Evolutionary conservation across 2,888 invertebrate genomes (phyloP), one percentile per base, ranked within the genome.

Genomic region (Hirtodrosophila alboralis): DNA sequence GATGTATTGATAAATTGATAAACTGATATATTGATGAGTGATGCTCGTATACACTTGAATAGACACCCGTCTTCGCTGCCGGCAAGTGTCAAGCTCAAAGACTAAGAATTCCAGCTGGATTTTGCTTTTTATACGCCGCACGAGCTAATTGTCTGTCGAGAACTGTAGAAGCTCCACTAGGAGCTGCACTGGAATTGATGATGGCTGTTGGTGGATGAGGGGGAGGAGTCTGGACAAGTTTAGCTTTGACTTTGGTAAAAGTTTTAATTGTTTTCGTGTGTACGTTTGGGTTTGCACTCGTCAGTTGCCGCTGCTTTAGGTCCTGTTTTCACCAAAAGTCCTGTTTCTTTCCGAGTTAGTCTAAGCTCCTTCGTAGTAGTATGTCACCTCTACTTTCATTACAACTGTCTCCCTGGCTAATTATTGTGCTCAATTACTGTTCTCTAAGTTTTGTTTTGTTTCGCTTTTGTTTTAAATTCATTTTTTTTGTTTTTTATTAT

Each of bases 251-350:
- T 65, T 68, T 72, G 38, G 48, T 36, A 44, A 79, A 77, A 83
- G 72, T 83, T 83, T 83, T 78, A 83, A 77, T 83, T 83, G 75
- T 78, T 71, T 60, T 75, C 57, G 21, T 70, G 59, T 53, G 65
- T 59, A 64, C 58, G 53, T 72, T 57, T 60, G 52, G 47, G 45
- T 49, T 62, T 69, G 41, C 60, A 30, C 38, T 57, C 13, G 18
- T 5, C n/a, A 9, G 21, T 1, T 13, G 9, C 23, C 6, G 12
- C 26, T 30, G 2, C 13, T 3, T 18, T 4, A 8, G 1, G 3
- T 5, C 28, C 8, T 23, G 7, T 1, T 33, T 14, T 16, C 9
- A 9, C n/a, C n/a, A n/a, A n/a, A n/a, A n/a, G n/a, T n/a, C n/a
- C n/a, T n/a, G n/a, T n/a, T n/a, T n/a, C n/a, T n/a, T n/a, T n/a